A percentile compares a stretch with the other conserved stretches of the same genome.
phyloP scores from a whole-genome alignment of 2,113 vertebrate species.

The Bubo scandiacus region DNA sequence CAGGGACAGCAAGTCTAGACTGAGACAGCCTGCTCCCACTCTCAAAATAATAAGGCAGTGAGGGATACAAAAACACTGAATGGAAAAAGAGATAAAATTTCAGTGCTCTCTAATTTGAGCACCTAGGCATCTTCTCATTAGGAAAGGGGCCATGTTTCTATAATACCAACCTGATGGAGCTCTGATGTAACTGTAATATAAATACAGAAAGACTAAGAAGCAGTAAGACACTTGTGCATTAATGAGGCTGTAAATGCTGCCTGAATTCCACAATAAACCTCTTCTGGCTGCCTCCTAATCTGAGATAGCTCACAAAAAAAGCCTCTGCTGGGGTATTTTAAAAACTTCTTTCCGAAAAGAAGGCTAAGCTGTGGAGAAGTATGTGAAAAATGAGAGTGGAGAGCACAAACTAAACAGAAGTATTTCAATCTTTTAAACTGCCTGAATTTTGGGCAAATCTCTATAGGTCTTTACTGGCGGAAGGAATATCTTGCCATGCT shows the following conservation, averaged over 20 bases:
- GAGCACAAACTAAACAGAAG: neutral
- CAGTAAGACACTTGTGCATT: neutral
- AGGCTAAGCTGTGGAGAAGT: neutral
- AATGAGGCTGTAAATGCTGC: neutral
- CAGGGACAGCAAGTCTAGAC: neutral
- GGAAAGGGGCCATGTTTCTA: neutral
- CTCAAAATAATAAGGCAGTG: neutral
- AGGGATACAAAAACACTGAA: neutral
- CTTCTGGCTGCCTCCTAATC: neutral
- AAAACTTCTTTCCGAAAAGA: neutral
- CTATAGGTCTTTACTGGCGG: neutral
- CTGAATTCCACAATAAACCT: neutral
- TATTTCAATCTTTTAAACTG: neutral
- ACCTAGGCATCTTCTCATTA: neutral
- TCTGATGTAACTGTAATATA: neutral
- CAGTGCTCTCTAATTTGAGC: neutral
- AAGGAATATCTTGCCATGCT: neutral
- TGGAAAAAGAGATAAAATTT: neutral
- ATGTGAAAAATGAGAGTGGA: neutral
- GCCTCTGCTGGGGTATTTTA: neutral
- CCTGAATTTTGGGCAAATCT: neutral
- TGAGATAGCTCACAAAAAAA: neutral
- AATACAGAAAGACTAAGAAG: neutral
- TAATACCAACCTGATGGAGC: neutral
- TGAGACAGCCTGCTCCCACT: neutral